Evolutionary conservation across 2,888 invertebrate genomes (phyloP).

Genomic region (Ctenicera cuprea): DNA sequence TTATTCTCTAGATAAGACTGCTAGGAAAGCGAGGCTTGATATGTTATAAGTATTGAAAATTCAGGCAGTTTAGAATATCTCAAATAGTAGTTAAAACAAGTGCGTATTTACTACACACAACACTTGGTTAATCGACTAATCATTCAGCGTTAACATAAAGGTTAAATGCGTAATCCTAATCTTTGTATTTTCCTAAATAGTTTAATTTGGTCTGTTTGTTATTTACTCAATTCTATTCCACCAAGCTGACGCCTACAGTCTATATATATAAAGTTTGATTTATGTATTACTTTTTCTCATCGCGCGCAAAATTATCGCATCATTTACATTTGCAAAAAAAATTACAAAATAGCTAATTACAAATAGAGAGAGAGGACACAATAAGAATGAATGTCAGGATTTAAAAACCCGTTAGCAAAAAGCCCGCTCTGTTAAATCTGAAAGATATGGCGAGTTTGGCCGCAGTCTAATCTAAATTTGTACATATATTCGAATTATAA

Average conservation of each 20-base stretch:
- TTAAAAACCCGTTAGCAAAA: conserved; percentile 6
- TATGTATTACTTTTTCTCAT: too few relatives aligned
- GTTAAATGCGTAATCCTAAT: background rate
- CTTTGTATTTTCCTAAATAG: background rate
- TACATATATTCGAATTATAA: conserved; percentile 33
- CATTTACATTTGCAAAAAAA: too few relatives aligned
- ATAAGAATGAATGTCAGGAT: background rate
- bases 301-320: too few relatives aligned
- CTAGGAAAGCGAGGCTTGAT: conserved; percentile 29
- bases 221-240: too few relatives aligned
- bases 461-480: conserved; percentile 34
- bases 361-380: background rate
- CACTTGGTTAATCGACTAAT: background rate
- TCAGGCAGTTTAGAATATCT: background rate
- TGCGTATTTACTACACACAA: too few relatives aligned
- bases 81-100: background rate
- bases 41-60: conserved; percentile 18
- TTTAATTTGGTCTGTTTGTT: background rate
- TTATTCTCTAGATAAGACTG: conserved; percentile 24
- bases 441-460: conserved; percentile 1
- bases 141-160: background rate
- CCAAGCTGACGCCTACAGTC: too few relatives aligned
- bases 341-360: background rate
- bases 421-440: background rate
- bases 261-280: too few relatives aligned